These are phyloP conservation scores for Chrysotoxum bicinctum DNA, from an alignment of 2,888 invertebrate species.

Conservation along the genomic window DNA sequence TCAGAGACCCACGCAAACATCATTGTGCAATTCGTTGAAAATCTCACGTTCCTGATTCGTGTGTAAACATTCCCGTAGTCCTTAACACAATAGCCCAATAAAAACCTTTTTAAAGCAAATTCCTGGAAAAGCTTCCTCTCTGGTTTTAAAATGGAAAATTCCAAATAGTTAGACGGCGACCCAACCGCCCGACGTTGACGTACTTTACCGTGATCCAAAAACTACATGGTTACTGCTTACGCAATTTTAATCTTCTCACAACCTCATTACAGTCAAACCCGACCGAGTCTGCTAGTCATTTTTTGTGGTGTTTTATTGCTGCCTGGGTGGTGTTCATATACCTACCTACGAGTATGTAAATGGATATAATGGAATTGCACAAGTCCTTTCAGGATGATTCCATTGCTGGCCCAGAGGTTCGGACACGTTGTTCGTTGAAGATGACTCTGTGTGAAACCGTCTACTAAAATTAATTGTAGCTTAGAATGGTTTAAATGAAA, in stretches of 20 bases:
- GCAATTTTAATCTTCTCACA: conserved; percentile 63
- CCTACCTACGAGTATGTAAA: not conserved
- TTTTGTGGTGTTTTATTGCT: conserved; percentile 28
- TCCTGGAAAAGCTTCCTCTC: conserved; percentile 18
- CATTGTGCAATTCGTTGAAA: conserved; percentile 27
- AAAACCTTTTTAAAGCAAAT: conserved; percentile 47
- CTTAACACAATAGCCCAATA: conserved; percentile 36
- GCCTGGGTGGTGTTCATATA: not conserved
- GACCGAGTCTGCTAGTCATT: conserved; percentile 7
- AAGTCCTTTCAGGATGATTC: conserved; percentile 18
- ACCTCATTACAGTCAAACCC: conserved; percentile 60
- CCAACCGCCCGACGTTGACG: not conserved
- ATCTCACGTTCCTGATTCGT: conserved; percentile 55
- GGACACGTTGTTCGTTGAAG: not conserved
- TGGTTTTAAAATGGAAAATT: conserved; percentile 56
- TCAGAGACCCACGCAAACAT: conserved; percentile 39
- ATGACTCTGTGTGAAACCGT: conserved; percentile 16
- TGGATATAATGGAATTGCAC: conserved; percentile 34
- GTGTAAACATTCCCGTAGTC: conserved; percentile 41
- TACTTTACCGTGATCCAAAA: not conserved
- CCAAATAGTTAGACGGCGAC: conserved; percentile 30
- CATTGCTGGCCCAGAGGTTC: not conserved
- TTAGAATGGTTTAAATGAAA: conserved; percentile 55
- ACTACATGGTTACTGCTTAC: conserved; percentile 34
- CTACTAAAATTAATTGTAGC: conserved; percentile 57